phyloP scores from a whole-genome alignment of 2,113 vertebrate species.

The Ramphastos sulfuratus region DNA sequence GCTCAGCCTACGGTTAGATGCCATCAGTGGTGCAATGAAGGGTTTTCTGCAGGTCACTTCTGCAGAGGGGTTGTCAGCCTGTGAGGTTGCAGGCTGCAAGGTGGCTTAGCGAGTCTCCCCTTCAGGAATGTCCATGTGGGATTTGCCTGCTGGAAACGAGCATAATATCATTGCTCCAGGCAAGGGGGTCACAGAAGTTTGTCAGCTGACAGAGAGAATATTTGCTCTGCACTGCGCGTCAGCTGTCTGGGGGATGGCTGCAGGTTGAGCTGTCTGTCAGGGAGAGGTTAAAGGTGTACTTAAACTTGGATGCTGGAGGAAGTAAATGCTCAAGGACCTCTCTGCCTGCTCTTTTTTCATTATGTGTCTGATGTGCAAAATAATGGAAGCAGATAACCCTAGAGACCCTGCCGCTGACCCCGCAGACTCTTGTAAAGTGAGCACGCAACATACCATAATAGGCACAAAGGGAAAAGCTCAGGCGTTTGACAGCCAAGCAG shows the following conservation, averaged over 20 bases:
- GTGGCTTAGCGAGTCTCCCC: background rate
- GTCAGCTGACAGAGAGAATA: background rate
- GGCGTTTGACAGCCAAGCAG: background rate
- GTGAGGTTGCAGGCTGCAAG: background rate
- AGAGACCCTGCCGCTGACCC: background rate
- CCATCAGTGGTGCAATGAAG: rapidly evolving
- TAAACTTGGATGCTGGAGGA: background rate
- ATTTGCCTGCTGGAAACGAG: background rate
- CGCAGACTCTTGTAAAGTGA: background rate
- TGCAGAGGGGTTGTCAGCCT: background rate
- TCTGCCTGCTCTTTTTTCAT: conserved; percentile 15
- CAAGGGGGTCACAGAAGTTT: background rate
- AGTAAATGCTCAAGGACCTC: background rate
- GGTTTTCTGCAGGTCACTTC: background rate
- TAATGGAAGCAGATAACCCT: conserved; percentile 29
- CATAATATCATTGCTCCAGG: background rate
- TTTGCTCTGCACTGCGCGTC: background rate
- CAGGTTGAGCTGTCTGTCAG: conserved; percentile 1
- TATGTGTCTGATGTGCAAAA: background rate
- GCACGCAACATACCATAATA: background rate
- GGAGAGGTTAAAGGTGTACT: background rate
- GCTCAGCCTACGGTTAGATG: rapidly evolving
- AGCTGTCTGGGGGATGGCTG: background rate
- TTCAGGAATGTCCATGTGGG: background rate
- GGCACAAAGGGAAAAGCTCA: conserved; percentile 33